Base-by-base conservation (phyloP, 2,888 invertebrate genomes). In the Drosophila sordidapex region DNA sequence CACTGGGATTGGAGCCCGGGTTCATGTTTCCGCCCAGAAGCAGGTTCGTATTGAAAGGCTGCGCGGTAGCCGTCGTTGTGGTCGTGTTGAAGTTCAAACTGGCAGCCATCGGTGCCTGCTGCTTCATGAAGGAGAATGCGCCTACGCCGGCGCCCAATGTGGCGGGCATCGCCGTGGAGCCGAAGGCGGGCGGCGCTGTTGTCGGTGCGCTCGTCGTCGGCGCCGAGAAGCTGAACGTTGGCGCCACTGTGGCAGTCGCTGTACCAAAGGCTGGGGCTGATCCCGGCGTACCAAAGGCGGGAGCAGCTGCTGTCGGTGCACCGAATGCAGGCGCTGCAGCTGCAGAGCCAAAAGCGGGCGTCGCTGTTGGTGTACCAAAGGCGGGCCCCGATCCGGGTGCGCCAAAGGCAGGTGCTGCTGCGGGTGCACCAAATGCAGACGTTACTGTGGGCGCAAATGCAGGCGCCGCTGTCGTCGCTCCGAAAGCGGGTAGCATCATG, bases 21-120 rank as follows among this genome's bases (percentile, higher is more conserved):
- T 38, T 10, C 63, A 56, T 76, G 18, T 15, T 60, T 5, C 66
- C 64, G 7, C 80, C 80, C 1, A 80, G 58, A 0, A 82, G 79
- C 0, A 88, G 40, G 1, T 65, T 63, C 1, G 82, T 36, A 29
- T 86, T 86, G 3, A 91, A 88, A 0, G 91, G 83, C 21, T 79
- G 88, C 15, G 77, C 81, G 2, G 90, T 86, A 1, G 91, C 90
- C 27, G 92, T 86, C 2, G 92, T 92, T 10, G 92, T 91, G 7
- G 87, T 91, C 0, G 91, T 91, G 5, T 86, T 91, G 35, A 92
- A 93, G 74, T 91, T 92, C 31, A 92, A 74, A 36, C 90, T 92
- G 6, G 93, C 92, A 1, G 89, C 88, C 8, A 91, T 76, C 1
- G 88, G 77, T 3, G 88, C 52, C 46, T 67, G 73, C 1, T 91